A percentile compares a stretch with the other conserved stretches of the same genome.
Evolutionary conservation across 2,113 vertebrate species (phyloP).

Genomic region (Esox niger): DNA sequence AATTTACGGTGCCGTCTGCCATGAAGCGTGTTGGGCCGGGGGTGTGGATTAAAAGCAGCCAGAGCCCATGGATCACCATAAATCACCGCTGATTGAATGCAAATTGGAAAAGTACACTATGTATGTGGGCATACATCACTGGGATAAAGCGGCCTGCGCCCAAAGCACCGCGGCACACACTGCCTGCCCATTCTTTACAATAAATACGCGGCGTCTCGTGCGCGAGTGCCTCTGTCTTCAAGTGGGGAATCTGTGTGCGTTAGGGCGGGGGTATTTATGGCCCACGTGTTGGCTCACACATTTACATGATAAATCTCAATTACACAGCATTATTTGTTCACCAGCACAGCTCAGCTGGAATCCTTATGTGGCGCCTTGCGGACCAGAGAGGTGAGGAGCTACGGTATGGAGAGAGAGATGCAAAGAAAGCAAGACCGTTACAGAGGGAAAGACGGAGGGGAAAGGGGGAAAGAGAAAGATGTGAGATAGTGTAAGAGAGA

Average conservation of each 20-base stretch:
- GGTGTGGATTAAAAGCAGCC: conserved; percentile 63
- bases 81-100: conserved; percentile 72
- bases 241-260: not conserved
- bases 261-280: conserved; percentile 53
- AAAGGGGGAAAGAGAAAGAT: too few species aligned
- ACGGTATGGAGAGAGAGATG: too few species aligned
- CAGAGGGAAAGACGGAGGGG: too few species aligned
- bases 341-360: conserved; percentile 47
- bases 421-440: too few species aligned
- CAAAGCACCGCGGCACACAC: conserved; percentile 12
- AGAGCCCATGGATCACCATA: conserved; percentile 62
- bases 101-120: conserved; percentile 69
- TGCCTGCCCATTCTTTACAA: conserved; percentile 36
- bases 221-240: too few species aligned
- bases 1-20: conserved; percentile 68
- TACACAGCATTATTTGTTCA: conserved; percentile 70
- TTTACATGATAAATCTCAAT: conserved; percentile 74
- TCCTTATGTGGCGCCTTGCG: conserved; percentile 57
- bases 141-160: conserved; percentile 48
- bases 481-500: too few species aligned
- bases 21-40: conserved; percentile 57
- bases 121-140: conserved; percentile 64
- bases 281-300: conserved; percentile 49
- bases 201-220: too few species aligned
- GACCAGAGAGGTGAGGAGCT: conserved; percentile 20